Evolutionary conservation across 2,888 invertebrate species (phyloP), one percentile per base, ranked within the genome.

Genomic region (Pterostichus madidus): DNA sequence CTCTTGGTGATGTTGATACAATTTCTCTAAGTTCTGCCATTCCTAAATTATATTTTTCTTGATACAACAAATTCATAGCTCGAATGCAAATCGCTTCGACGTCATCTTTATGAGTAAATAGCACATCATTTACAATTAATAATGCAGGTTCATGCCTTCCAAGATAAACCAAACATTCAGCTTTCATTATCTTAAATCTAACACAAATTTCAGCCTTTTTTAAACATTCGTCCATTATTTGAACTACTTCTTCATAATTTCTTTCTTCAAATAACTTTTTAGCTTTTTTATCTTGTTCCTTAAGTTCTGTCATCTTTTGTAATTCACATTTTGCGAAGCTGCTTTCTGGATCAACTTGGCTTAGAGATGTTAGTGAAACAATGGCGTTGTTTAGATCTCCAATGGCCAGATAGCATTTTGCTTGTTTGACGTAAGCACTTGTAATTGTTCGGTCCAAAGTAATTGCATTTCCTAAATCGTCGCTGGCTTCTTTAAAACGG

Each of bases 391-490:
- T 52, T 3, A 83, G 15, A 13, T 83, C 77, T 44, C 83, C 83
- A 4, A 68, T 53, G 24, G 56, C 56, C 5, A 83, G 46, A 64
- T 76, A 83, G 32, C 76, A 77, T 52, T 77, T 68, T 24, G 83
- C 31, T 77, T 68, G 77, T 49, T 77, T 76, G 3, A 76, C 49
- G 24, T 83, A 83, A 10, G 83, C 83, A 13, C 52, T 64, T 49
- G 31, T 6, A 53, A 64, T 49, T 15, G 76, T 52, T 49, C 83
- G 39, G 13, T 83, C 83, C 11, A 64, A n/a, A 15, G 39, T 24
- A 35, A 96, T 92, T 71, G 96, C 93, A 88, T 92, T 93, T 85
- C 94, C 93, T n/a, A 96, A 95, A 91, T 97, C 97, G 78, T 93
- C 93, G 46, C 96, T 88, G 15, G 97, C 97, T 86, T 94, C 93